Percentiles rank a stretch among this genome's conserved stretches.
phyloP scores from a whole-genome alignment of 1,140 invertebrate genomes.

The Cydia fagiglandana region DNA sequence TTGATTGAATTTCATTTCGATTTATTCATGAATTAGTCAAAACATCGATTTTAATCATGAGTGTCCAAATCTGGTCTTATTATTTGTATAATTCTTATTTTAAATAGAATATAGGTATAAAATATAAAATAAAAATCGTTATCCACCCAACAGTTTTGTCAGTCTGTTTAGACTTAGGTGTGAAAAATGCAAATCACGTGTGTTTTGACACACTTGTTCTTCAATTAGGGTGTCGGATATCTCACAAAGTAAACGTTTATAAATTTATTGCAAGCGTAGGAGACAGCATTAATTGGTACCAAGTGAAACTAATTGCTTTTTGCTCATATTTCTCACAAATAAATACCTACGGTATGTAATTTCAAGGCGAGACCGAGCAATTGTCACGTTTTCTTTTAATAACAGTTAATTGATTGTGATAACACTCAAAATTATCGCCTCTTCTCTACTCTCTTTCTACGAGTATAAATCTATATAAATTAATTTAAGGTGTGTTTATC shows the following conservation, averaged over 20 bases:
- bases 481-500: too few species aligned
- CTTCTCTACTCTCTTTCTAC: not conserved
- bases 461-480: not conserved
- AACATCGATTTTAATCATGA: too few species aligned
- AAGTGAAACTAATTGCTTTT: conserved; percentile 33
- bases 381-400: conserved; percentile 4
- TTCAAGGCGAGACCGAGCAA: not conserved
- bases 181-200: conserved; percentile 3
- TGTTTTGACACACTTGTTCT: not conserved
- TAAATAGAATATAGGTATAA: too few species aligned
- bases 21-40: too few species aligned
- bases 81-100: too few species aligned
- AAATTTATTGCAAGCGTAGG: conserved; percentile 1
- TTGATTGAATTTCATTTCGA: too few species aligned
- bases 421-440: not conserved
- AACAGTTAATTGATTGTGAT: not conserved
- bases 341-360: not conserved
- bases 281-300: conserved; percentile 19
- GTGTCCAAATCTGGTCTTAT: too few species aligned
- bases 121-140: too few species aligned
- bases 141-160: too few species aligned
- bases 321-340: not conserved
- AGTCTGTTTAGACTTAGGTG: not conserved
- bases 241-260: conserved; percentile 16
- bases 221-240: not conserved